phyloP scores from a whole-genome alignment of 2,888 invertebrate genomes.

The Ectropis crepuscularia region DNA sequence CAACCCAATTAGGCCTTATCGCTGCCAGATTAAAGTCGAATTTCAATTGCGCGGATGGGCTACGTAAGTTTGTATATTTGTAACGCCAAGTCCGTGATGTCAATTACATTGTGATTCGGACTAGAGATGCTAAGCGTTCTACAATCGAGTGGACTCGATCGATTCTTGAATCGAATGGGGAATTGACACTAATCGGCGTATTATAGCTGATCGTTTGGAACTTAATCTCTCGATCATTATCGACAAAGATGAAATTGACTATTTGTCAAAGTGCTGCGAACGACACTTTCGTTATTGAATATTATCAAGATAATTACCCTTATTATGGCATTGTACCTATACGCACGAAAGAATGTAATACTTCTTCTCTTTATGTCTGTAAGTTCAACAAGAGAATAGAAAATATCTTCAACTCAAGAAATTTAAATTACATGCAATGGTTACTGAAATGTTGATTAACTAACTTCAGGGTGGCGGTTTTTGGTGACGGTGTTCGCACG shows the following conservation, averaged over 20 bases:
- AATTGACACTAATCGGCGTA: conserved; percentile 45
- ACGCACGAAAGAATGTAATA: neutral
- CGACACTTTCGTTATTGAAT: neutral
- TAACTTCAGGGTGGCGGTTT: too few species aligned
- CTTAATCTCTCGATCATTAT: conserved; percentile 8
- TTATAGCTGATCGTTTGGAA: conserved; percentile 23
- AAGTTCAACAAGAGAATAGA: too few species aligned
- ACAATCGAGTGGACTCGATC: conserved; percentile 57
- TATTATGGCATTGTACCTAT: too few species aligned
- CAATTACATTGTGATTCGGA: conserved; percentile 66
- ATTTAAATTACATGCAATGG: too few species aligned
- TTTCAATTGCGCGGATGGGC: conserved; percentile 50
- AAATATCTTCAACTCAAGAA: too few species aligned
- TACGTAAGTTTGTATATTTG: conserved; percentile 21
- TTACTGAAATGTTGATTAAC: too few species aligned
- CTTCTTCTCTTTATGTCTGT: neutral
- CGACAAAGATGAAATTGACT: neutral
- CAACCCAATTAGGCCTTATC: conserved; percentile 54
- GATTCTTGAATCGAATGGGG: conserved; percentile 44
- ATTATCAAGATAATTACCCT: too few species aligned
- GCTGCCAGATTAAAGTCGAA: conserved; percentile 50
- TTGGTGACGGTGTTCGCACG: too few species aligned
- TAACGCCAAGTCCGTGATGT: conserved; percentile 51
- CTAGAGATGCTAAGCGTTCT: conserved; percentile 58
- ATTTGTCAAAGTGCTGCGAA: conserved; percentile 4